These are phyloP conservation scores for Protodeltote pygarga DNA, from an alignment of 2,888 invertebrate species.

Conservation along the genomic window DNA sequence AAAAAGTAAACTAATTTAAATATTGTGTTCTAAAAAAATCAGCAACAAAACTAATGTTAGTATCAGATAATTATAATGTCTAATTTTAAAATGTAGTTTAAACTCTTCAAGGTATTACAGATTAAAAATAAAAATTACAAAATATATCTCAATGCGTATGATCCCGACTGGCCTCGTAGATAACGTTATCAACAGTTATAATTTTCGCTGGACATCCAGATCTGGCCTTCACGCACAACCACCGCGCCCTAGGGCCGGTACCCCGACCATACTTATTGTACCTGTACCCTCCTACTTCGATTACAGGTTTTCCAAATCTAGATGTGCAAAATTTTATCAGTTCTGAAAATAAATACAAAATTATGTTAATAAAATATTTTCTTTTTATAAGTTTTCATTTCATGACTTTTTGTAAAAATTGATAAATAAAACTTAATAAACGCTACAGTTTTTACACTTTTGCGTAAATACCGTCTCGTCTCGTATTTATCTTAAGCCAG, in stretches of 20 bases:
- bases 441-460: no score
- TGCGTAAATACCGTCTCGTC: no score
- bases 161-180: conserved; percentile 42
- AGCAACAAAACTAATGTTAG: no score
- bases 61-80: conserved; percentile 33
- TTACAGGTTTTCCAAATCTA: conserved; percentile 48
- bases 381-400: conserved; percentile 49
- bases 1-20: no score
- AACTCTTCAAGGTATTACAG: no score
- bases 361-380: conserved; percentile 9
- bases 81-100: conserved; percentile 37
- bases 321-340: conserved; percentile 37
- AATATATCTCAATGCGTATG: conserved; percentile 40
- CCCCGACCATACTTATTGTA: conserved; percentile 52
- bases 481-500: no score
- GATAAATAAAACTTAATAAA: no score
- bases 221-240: conserved; percentile 56
- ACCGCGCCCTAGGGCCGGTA: conserved; percentile 51
- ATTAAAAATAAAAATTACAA: neutral
- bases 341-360: conserved; percentile 25
- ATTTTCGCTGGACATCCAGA: conserved; percentile 56
- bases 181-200: conserved; percentile 48
- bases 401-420: conserved; percentile 56
- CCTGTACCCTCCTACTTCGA: conserved; percentile 50
- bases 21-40: no score